Conservation (phyloP, 2,113 vertebrate species). For the Psittacula cyanocephala region DNA sequence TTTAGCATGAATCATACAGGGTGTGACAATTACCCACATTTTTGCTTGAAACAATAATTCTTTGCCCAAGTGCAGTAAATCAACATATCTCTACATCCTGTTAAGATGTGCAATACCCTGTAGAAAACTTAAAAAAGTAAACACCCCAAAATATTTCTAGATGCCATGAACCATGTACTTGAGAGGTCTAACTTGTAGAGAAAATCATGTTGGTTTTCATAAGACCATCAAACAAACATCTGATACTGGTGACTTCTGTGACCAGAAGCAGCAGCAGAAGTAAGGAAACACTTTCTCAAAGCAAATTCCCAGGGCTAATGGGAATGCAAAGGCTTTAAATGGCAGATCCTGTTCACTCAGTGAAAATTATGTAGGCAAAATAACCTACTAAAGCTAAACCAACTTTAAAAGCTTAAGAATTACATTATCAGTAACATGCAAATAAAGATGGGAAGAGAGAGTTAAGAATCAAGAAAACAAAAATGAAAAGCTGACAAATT, state of each 20-base stretch:
- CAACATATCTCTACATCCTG: background rate
- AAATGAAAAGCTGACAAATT: background rate
- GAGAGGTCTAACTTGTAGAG: background rate
- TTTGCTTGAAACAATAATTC: background rate
- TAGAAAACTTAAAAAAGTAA: background rate
- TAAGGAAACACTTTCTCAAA: background rate
- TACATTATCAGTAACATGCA: background rate
- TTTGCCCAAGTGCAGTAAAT: background rate
- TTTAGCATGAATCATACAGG: background rate
- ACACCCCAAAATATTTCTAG: background rate
- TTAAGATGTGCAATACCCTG: background rate
- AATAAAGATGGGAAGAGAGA: background rate
- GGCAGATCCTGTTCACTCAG: background rate
- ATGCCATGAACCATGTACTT: background rate
- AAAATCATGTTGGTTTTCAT: background rate
- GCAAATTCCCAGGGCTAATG: background rate
- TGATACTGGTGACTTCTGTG: background rate
- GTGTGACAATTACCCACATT: background rate
- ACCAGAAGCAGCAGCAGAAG: background rate
- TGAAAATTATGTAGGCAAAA: background rate
- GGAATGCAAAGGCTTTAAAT: background rate
- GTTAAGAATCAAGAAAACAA: background rate
- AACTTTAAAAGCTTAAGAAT: background rate
- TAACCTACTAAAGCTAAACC: background rate
- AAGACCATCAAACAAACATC: background rate